A percentile compares a stretch with the other conserved stretches of the same genome.
phyloP scores from a whole-genome alignment of 1,140 invertebrate genomes.

The Euschistus heros region DNA sequence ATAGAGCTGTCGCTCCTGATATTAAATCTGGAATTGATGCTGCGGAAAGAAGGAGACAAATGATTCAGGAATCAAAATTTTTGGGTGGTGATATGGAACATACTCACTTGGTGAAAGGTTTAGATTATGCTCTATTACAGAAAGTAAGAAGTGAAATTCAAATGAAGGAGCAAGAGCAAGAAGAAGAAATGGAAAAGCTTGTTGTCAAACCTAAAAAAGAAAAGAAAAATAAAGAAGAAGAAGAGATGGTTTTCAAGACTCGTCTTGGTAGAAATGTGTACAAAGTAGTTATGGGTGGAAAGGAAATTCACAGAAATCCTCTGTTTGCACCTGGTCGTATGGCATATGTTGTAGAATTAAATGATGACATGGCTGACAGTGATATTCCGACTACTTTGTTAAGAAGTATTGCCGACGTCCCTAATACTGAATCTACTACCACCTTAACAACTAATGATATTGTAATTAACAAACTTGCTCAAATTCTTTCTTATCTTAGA shows the following conservation, averaged over 20 bases:
- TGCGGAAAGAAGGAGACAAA: conserved; percentile 85
- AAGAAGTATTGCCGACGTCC: conserved; percentile 89
- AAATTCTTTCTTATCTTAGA: conserved; percentile 90
- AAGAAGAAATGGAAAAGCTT: conserved; percentile 68
- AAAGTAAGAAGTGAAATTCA: conserved; percentile 83
- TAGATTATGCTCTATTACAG: conserved; percentile 97
- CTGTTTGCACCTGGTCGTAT: conserved; percentile 92
- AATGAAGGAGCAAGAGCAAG: conserved; percentile 69
- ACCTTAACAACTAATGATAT: conserved; percentile 89
- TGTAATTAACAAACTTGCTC: conserved; percentile 92
- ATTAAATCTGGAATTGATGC: conserved; percentile 85
- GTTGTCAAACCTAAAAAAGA: conserved; percentile 46
- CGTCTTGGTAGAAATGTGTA: conserved; percentile 65
- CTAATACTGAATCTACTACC: conserved; percentile 61
- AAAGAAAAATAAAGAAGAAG: conserved; percentile 44
- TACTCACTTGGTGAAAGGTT: conserved; percentile 98
- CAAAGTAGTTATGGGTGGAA: conserved; percentile 45
- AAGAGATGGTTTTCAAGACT: conserved; percentile 72
- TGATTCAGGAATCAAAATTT: conserved; percentile 99
- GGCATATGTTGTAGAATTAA: conserved; percentile 94
- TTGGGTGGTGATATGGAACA: conserved; percentile 99
- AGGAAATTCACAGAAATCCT: conserved; percentile 74
- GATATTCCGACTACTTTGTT: conserved; percentile 95
- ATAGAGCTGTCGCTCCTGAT: conserved; percentile 90
- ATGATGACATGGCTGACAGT: conserved; percentile 78